phyloP scores from a whole-genome alignment of 2,113 vertebrate genomes.

The Miniopterus natalensis region DNA sequence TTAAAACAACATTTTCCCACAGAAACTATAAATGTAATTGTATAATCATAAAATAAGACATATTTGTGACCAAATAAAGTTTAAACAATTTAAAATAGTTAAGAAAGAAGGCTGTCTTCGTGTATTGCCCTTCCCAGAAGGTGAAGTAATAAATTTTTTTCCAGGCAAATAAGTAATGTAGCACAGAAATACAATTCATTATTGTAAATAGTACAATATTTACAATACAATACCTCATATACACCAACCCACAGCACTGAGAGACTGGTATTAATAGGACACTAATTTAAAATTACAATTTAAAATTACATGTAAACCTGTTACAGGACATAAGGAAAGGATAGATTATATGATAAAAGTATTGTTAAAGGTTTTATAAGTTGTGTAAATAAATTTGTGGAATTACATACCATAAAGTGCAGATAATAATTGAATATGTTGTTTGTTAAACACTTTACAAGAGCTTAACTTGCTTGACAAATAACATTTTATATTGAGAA shows the following conservation, averaged over 20 bases:
- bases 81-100: background rate
- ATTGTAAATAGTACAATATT: background rate
- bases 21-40: background rate
- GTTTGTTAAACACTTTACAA: background rate
- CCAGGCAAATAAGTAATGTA: slow-evolving; percentile 37
- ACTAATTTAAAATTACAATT: slow-evolving; percentile 13
- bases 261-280: background rate
- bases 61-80: slow-evolving; percentile 13
- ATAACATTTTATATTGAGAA: background rate
- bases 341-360: background rate
- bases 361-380: background rate
- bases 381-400: background rate
- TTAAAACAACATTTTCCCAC: background rate
- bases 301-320: slow-evolving; percentile 29
- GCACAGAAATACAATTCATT: background rate
- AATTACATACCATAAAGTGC: background rate
- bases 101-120: background rate
- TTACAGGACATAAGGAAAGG: background rate
- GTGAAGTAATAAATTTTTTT: slow-evolving; percentile 4
- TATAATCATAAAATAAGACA: background rate
- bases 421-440: slow-evolving; percentile 1
- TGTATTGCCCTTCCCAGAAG: background rate
- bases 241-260: background rate
- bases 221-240: background rate
- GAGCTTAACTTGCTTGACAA: background rate